Evolutionary conservation across 2,113 vertebrate species (phyloP), one percentile per base, ranked within the genome.

Genomic region (Corapipo altera): DNA sequence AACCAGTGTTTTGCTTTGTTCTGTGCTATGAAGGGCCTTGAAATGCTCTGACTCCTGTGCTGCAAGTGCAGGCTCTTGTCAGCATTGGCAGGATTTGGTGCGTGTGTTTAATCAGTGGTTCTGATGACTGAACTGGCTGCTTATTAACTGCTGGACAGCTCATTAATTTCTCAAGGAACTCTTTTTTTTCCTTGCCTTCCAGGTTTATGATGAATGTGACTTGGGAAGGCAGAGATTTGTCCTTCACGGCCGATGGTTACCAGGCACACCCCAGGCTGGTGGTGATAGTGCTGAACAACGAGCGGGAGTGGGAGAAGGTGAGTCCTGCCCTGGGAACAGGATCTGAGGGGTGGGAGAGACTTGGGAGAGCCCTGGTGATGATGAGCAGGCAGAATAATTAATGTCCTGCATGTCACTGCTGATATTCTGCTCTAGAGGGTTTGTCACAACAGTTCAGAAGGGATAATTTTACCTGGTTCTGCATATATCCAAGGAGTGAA

Each of bases 121-220:
- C 55, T 49, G 90, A 51, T 52, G 75, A 48, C 75, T 81, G 86
- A 85, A 35, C 88, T 78, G 12, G 26, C 49, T 83, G 59, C 93
- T 96, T 91, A 52, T 96, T 96, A 94, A 81, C 54, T 91, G 51
- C 85, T 67, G 85, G 92, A 96, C 72, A 80, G 85, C 85, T 96
- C 89, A 95, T 97, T 97, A 78, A 95, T 95, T 97, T 91, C 89
- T 41, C 71, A 75, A 67, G 97, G 91, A 93, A 94, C 84, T 27
- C 54, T 96, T 85, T 81, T 86, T 86, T n/a, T 30, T 62, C 67
- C 84, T 91, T 96, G 66, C 75, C 93, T 98, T 96, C 79, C 97
- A 99, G 99, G 97, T 99, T 99, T 95, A 99, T 99, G 99, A 99
- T 99, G 98, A 99, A 99, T 54, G 99, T 99, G 96, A 99, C 99